Base-by-base conservation (phyloP, 2,888 invertebrate genomes). In the Sarcophaga variegata region DNA sequence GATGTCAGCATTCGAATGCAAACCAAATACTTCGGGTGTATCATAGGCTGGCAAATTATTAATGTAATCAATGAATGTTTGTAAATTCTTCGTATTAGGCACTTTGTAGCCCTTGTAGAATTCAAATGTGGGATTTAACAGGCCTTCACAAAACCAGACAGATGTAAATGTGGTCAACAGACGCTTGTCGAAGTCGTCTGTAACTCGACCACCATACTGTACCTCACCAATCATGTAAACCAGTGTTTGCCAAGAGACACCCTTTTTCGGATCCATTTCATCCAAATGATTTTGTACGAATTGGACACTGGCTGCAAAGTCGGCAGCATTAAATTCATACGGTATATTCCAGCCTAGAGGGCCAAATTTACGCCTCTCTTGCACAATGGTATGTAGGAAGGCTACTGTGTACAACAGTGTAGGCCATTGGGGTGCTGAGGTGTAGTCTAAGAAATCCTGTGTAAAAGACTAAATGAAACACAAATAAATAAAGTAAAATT, bases 161-260 rank as follows among this genome's bases (percentile, higher is more conserved):
- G 97, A 96, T 0, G 98, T 98, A 91, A 99, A 99, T 0, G 99
- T 98, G 37, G 97, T 98, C 63, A 99, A 94, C 27, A 99, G 94
- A 54, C 98, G 95, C 93, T 99, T 99, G 94, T 99, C 99, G 92
- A 98, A 99, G 93, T 99, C 99, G 91, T 99, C 99, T 0, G 99
- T 99, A 0, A 99, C 99, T 89, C 99, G 94, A 4, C 99, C 99
- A 17, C 98, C 98, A 89, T 96, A 96, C 90, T 95, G 95, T 4
- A 97, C 97, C 94, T 99, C 99, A 54, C 99, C 98, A 59, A 99
- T 95, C 99, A 99, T 99, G 92, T 99, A 99, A 92, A 98, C 98
- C 12, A 99, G 96, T 0, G 99, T 99, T 25, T 97, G 97, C 99
- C 99, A 99, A 0, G 98, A 98, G 86, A 99, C 97, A 27, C 98